Evolutionary conservation across 2,113 vertebrate genomes (phyloP), one percentile per base, ranked within the genome.

Genomic region (Indri indri): DNA sequence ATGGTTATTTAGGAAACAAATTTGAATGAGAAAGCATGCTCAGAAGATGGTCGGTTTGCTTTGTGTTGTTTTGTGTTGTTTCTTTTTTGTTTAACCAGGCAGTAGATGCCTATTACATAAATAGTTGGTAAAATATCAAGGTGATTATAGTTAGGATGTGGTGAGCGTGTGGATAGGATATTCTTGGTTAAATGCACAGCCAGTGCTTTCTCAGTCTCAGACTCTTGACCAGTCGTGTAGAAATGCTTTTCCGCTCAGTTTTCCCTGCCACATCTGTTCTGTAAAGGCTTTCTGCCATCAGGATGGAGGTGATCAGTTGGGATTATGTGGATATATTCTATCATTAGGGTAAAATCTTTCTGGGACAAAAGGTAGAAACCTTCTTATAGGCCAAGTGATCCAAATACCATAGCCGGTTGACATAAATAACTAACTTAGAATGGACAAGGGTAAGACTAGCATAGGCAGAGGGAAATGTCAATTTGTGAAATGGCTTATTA

Each of bases 11-110:
- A 93, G 87, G 47, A 82, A 92, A 66, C 9, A n/a, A 71, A 82
- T 86, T 90, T 90, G 71, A 93, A 82, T 96, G 32, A 91, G 85
- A 93, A 96, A 73, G 52, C 42, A 93, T 63, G 37, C 54, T 84
- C 23, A 63, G 37, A 79, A 91, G 66, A 66, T 18, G 47, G 77
- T 80, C 34, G 18, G 13, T 27, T 89, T 86, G 37, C 45, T 71
- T 73, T 37, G 34, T 70, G 37, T n/a, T n/a, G n/a, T n/a, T n/a
- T n/a, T n/a, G n/a, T n/a, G n/a, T n/a, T n/a, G n/a, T n/a, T n/a
- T n/a, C n/a, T 14, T 45, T 57, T 73, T 57, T 18, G 52, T 32
- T 70, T 79, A 88, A 79, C 57, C 22, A 80, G 3, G 2, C 25
- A 77, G 11, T 45, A 74, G 57, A 54, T 20, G 63, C 2, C 42